Conservation (phyloP, 2,113 vertebrate genomes). For the Nettapus auritus region DNA sequence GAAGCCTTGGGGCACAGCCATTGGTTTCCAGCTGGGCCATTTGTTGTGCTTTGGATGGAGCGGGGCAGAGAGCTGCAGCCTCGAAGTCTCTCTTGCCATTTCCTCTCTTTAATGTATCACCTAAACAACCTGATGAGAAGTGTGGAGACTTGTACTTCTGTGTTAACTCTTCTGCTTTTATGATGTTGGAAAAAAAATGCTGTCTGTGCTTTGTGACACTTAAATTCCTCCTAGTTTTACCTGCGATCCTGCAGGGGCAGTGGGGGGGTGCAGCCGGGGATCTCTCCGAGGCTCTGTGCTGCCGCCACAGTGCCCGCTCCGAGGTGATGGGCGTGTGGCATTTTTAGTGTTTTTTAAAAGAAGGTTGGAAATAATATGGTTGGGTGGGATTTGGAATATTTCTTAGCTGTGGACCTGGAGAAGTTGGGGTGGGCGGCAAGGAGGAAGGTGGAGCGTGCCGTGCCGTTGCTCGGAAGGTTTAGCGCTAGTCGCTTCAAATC, state of each 20-base stretch:
- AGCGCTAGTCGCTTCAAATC: constrained; percentile 79
- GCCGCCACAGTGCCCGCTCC: background rate
- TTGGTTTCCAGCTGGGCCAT: background rate
- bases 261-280: background rate
- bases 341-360: background rate
- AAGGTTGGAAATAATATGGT: background rate
- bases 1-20: background rate
- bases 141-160: background rate
- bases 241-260: background rate
- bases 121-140: background rate
- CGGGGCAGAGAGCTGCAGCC: background rate
- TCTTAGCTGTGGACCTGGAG: background rate
- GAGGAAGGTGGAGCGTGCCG: background rate
- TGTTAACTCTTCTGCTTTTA: background rate
- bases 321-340: background rate
- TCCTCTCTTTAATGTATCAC: background rate
- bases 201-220: background rate
- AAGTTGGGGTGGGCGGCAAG: background rate
- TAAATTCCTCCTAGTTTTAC: background rate
- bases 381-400: background rate
- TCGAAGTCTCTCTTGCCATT: background rate
- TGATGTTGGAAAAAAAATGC: background rate
- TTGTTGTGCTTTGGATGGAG: background rate
- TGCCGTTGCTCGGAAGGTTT: constrained; percentile 78
- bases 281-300: background rate